phyloP scores from a whole-genome alignment of 2,888 invertebrate genomes.

The Limenitis camilla region DNA sequence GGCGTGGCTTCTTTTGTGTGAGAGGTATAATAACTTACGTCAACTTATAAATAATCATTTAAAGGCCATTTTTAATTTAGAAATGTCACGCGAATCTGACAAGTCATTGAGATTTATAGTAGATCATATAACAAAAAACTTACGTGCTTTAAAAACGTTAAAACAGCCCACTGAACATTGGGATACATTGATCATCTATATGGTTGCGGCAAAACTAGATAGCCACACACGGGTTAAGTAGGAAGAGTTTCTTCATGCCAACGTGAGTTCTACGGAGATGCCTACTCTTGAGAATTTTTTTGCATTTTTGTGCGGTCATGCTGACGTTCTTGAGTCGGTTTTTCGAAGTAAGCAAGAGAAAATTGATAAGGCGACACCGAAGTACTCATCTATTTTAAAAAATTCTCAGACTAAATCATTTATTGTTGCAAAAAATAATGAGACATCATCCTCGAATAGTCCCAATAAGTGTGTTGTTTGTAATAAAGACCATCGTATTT shows the following conservation, averaged over 20 bases:
- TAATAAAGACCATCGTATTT: neutral
- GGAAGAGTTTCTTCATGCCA: slow-evolving; percentile 14
- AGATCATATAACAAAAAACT: slow-evolving; percentile 17
- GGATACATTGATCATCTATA: neutral
- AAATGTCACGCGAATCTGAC: slow-evolving; percentile 11
- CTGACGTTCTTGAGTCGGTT: slow-evolving; percentile 17
- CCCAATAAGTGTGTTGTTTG: neutral
- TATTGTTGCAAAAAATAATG: neutral
- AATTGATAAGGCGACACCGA: no score
- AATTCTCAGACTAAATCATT: neutral
- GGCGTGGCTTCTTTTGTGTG: slow-evolving; percentile 19
- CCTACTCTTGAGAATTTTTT: slow-evolving; percentile 21
- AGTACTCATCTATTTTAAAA: neutral
- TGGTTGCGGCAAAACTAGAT: slow-evolving; percentile 14
- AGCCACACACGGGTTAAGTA: slow-evolving; percentile 11
- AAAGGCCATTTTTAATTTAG: slow-evolving; percentile 8
- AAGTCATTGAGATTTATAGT: slow-evolving; percentile 14
- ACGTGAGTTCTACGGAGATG: slow-evolving; percentile 8
- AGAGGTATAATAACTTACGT: slow-evolving; percentile 19
- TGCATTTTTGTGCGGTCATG: slow-evolving; percentile 19
- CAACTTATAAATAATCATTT: slow-evolving; percentile 19
- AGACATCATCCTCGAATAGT: neutral
- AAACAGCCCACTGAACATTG: neutral
- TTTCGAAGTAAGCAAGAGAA: slow-evolving; percentile 4
- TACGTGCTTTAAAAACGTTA: neutral